Conservation (phyloP, 2,113 vertebrate genomes). For the Microtus oregoni region DNA sequence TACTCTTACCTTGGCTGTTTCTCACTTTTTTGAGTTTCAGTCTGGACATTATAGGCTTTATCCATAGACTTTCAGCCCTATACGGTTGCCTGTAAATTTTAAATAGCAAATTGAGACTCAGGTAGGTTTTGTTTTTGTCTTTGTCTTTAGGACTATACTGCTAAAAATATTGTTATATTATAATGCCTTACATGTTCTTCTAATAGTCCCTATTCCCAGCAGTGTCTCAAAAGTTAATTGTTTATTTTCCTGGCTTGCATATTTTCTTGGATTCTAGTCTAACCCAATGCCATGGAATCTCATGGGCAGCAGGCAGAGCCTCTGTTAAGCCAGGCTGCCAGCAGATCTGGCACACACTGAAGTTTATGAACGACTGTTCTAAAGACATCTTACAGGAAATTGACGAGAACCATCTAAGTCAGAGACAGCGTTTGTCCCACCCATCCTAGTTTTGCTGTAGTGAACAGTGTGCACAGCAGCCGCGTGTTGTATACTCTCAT, state of each 20-base stretch:
- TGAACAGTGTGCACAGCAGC: not conserved
- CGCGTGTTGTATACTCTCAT: not conserved
- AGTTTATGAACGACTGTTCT: not conserved
- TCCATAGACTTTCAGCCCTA: not conserved
- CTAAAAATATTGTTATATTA: constrained; percentile 41
- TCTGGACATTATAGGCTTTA: not conserved
- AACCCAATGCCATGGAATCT: not conserved
- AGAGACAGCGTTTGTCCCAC: not conserved
- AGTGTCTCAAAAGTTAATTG: not conserved
- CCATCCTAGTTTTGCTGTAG: not conserved
- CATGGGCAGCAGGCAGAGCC: not conserved
- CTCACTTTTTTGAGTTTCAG: not conserved
- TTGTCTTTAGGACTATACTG: not conserved
- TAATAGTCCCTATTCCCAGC: not conserved
- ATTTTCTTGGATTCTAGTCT: not conserved
- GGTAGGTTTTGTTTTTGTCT: not conserved
- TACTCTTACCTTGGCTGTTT: not conserved
- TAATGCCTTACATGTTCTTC: not conserved
- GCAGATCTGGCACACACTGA: not conserved
- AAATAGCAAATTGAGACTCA: not conserved
- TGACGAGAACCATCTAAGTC: not conserved
- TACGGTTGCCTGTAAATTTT: not conserved
- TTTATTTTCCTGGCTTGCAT: not conserved
- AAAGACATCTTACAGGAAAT: not conserved
- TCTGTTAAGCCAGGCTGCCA: not conserved